Evolutionary conservation across 2,888 invertebrate species (phyloP).

Genomic region (Aphodius granarius): DNA sequence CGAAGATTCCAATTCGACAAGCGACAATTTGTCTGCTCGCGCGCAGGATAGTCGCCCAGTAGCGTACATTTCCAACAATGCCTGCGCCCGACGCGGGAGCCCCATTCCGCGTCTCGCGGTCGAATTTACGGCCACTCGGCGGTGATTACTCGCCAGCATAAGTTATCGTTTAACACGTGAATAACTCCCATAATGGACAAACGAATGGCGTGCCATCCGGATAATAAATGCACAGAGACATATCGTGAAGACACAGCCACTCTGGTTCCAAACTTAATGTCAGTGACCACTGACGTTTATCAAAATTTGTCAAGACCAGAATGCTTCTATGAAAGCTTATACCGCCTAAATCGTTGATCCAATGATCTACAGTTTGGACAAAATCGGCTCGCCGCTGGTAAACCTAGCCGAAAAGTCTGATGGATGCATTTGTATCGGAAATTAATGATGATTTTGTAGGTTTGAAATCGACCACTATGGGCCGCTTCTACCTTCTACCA

Average conservation of each 20-base stretch:
- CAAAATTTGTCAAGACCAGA: no score
- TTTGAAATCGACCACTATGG: no score
- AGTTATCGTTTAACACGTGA: conserved; percentile 4
- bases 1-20: no score
- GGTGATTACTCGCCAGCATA: not conserved
- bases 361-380: not conserved
- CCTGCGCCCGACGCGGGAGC: not conserved
- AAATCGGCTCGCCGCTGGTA: not conserved
- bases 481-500: no score
- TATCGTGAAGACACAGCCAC: not conserved
- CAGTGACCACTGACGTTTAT: no score
- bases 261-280: no score
- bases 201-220: not conserved
- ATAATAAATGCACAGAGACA: conserved; percentile 2
- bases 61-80: not conserved
- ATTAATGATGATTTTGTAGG: no score
- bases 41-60: not conserved
- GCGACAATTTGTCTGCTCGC: not conserved
- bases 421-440: no score
- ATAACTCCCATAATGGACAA: conserved; percentile 7
- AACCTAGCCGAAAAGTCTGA: no score
- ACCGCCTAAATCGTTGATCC: no score
- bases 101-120: not conserved
- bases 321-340: no score
- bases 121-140: not conserved